phyloP scores from a whole-genome alignment of 1,140 invertebrate genomes.

The Hycleus phaleratus region DNA sequence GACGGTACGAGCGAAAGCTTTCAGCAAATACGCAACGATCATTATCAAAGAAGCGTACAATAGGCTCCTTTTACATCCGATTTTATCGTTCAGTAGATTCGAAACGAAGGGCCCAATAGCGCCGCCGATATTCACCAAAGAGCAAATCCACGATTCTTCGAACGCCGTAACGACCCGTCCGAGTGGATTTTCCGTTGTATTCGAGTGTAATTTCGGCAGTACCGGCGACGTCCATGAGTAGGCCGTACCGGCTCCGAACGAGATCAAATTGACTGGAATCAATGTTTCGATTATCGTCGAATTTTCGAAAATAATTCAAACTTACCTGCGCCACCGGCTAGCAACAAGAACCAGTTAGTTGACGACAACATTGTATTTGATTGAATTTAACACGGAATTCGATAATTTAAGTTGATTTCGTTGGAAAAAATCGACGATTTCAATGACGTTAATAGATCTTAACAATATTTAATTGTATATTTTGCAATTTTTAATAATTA shows the following conservation, averaged over 20 bases:
- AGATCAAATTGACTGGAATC: too few species aligned
- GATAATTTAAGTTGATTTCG: too few species aligned
- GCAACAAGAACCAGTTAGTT: too few species aligned
- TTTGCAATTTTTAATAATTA: too few species aligned
- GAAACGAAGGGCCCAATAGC: constrained; percentile 49
- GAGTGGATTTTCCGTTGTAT: constrained; percentile 28
- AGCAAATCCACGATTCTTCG: constrained; percentile 70
- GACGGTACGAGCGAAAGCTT: constrained; percentile 37
- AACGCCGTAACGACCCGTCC: constrained; percentile 39
- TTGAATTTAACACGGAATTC: too few species aligned
- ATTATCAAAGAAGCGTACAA: constrained; percentile 38
- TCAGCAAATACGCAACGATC: constrained; percentile 38
- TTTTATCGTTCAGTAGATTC: constrained; percentile 55
- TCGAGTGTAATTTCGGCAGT: constrained; percentile 45
- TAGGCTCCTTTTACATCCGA: constrained; percentile 44
- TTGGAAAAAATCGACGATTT: too few species aligned
- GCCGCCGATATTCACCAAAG: constrained; percentile 69
- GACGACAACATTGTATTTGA: too few species aligned
- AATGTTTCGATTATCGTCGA: too few species aligned
- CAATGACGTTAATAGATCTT: too few species aligned
- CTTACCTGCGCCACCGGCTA: too few species aligned
- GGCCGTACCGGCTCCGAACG: constrained; percentile 51
- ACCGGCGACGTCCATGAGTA: constrained; percentile 70
- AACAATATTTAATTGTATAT: too few species aligned
- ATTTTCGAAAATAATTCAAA: too few species aligned